Evolutionary conservation across 2,888 invertebrate genomes (phyloP), one percentile per base, ranked within the genome.

Genomic region (Sesia bembeciformis): DNA sequence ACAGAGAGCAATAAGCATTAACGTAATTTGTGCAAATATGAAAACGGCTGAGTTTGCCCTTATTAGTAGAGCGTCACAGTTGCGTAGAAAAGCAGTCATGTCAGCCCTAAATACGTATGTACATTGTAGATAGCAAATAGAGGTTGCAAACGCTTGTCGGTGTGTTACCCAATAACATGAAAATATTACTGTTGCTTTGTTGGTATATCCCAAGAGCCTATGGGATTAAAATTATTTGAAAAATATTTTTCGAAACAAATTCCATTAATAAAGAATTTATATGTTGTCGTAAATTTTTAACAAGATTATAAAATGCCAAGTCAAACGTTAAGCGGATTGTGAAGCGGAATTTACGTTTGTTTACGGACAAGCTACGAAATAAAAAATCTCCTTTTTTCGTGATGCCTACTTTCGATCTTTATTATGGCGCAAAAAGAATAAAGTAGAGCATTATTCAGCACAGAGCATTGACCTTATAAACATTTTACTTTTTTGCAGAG

Each of bases 11-110:
- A 78, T 81, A 76, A 82, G 74, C 76, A 70, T 81, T 84, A 81
- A 82, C 74, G 76, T 84, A 81, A 84, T 85, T 82, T 79, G 80
- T 67, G 76, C 81, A 83, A 83, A 84, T 83, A 84, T 82, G 81
- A 78, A 81, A 81, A 82, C 71, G 76, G 66, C 73, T 66, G 75
- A 76, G 72, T 78, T 78, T 75, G 68, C 71, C 76, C 78, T 82
- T 84, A 82, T 83, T 83, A 84, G 77, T 75, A 73, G 62, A 66
- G 65, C 71, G 74, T 68, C 72, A 68, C 74, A 73, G 71, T 76
- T 72, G 72, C 64, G 66, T 59, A 60, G 54, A 54, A 56, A 8
- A 61, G 57, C 63, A 59, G 62, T 65, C 66, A 60, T 65, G 68
- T 46, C 61, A 64, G 58, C 68, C 68, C 71, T 68, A 68, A 70